Evolutionary conservation across 2,797 vertebrate species (phyloP).

Genomic region (Sparus aurata): DNA sequence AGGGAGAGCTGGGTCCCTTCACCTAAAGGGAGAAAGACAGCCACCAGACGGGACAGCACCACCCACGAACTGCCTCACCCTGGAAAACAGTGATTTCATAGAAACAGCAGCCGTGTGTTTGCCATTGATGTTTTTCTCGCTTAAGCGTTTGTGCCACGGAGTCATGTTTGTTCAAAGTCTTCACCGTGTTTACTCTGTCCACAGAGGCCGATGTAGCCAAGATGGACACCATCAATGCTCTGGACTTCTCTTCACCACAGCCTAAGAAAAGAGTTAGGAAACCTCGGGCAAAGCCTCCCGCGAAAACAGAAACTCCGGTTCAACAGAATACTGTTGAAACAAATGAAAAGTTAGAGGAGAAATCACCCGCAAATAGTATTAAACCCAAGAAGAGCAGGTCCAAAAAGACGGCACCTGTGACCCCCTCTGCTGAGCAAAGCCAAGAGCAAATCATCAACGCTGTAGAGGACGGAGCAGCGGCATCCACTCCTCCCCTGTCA

Average conservation of each 20-base stretch:
- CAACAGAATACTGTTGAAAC: constrained; percentile 17
- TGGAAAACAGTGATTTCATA: constrained; percentile 53
- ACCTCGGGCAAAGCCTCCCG: constrained; percentile 53
- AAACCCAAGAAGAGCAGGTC: constrained; percentile 30
- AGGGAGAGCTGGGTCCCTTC: not conserved
- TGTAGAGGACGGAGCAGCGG: not conserved
- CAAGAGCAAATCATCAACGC: not conserved
- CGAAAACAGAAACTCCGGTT: constrained; percentile 1
- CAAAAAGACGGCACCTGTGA: constrained; percentile 28
- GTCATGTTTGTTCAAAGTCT: constrained; percentile 32
- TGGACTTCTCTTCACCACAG: constrained; percentile 37
- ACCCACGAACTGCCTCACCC: constrained; percentile 26
- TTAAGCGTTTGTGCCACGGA: constrained; percentile 14
- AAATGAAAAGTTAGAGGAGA: constrained; percentile 15
- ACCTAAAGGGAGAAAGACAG: constrained; percentile 18
- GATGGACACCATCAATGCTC: constrained; percentile 77
- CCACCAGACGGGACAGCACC: constrained; percentile 31
- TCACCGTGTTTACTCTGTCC: constrained; percentile 36
- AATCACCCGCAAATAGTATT: constrained; percentile 29
- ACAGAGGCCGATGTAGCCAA: constrained; percentile 81
- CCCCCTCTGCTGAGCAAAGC: not conserved
- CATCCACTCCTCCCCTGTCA: not conserved
- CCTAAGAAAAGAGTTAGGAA: constrained; percentile 66
- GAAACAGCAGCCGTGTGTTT: constrained; percentile 19
- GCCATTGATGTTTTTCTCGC: constrained; percentile 23